These are phyloP conservation scores for Sphenodon punctatus DNA, from an alignment of 2,797 vertebrate species.

Conservation along the genomic window DNA sequence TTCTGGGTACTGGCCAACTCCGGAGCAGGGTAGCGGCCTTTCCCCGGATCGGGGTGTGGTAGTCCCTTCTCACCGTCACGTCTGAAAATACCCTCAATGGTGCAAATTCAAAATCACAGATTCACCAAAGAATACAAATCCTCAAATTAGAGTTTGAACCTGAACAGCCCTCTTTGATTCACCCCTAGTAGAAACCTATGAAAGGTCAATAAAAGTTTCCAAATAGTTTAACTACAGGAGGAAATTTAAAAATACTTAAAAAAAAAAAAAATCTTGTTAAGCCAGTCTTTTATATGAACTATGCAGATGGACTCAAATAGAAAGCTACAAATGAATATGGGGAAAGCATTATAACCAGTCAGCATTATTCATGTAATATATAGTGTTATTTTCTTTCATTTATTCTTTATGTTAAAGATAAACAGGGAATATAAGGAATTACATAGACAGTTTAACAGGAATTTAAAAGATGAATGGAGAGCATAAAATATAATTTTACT, in stretches of 20 bases:
- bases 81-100: too few relatives aligned
- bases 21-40: too few relatives aligned
- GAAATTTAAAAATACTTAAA: conserved; percentile 5
- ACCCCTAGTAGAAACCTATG: not conserved
- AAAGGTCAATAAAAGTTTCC: not conserved
- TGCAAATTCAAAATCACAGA: too few relatives aligned
- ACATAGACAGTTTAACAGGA: not conserved
- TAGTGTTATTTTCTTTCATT: not conserved
- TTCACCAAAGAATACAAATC: too few relatives aligned
- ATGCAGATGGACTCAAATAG: conserved; percentile 5
- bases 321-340: conserved; percentile 11
- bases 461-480: not conserved
- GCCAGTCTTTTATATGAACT: conserved; percentile 10
- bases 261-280: conserved; percentile 7
- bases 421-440: not conserved
- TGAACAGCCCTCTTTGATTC: too few relatives aligned
- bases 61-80: too few relatives aligned
- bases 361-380: not conserved
- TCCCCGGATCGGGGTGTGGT: too few relatives aligned
- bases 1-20: too few relatives aligned
- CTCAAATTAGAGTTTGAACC: too few relatives aligned
- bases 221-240: conserved; percentile 18
- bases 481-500: not conserved
- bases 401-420: not conserved
- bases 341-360: conserved; percentile 18